Conservation (phyloP, 2,888 invertebrate species). For the Nipponacmea schrenckii region DNA sequence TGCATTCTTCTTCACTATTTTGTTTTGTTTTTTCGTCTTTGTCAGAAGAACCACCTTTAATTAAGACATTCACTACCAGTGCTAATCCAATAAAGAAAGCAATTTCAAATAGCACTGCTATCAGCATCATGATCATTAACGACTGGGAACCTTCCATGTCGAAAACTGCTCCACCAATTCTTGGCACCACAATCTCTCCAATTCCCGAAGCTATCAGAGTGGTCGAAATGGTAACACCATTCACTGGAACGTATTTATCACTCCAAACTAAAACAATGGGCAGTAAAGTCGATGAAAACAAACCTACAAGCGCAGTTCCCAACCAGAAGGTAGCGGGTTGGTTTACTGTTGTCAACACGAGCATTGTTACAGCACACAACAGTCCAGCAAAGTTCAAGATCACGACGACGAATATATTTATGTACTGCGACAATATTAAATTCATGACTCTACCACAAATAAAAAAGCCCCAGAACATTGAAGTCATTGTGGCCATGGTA, state of each 20-base stretch:
- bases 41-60: too few species aligned
- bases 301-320: constrained; percentile 26
- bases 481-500: constrained; percentile 20
- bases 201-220: constrained; percentile 25
- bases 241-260: constrained; percentile 16
- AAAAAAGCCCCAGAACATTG: constrained; percentile 28
- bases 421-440: constrained; percentile 14
- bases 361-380: constrained; percentile 11
- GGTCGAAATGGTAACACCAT: constrained; percentile 21
- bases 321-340: constrained; percentile 25
- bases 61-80: not conserved
- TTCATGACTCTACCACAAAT: constrained; percentile 22
- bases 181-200: constrained; percentile 30
- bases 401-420: constrained; percentile 16
- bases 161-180: constrained; percentile 21
- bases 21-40: too few species aligned
- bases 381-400: constrained; percentile 21
- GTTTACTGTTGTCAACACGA: constrained; percentile 3
- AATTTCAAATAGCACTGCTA: not conserved
- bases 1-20: too few species aligned
- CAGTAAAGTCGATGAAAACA: constrained; percentile 28
- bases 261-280: constrained; percentile 29
- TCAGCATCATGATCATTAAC: constrained; percentile 20
- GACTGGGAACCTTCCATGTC: constrained; percentile 1
- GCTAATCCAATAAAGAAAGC: not conserved